A percentile compares a stretch with the other conserved stretches of the same genome.
phyloP scores from a whole-genome alignment of 1,140 invertebrate genomes.

The Musca domestica region DNA sequence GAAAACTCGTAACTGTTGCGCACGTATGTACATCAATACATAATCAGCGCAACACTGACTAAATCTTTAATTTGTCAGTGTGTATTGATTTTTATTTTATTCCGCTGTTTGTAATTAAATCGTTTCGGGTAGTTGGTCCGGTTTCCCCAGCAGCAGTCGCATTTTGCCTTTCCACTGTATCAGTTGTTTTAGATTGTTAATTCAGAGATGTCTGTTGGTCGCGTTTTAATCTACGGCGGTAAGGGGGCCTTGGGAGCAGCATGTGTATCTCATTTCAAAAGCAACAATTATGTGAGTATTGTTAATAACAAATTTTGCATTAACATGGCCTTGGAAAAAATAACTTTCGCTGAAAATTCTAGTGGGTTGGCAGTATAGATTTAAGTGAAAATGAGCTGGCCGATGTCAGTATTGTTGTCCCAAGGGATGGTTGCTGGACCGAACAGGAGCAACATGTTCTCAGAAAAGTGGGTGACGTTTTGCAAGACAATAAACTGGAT shows the following conservation, averaged over 20 bases:
- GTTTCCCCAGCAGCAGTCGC: background rate
- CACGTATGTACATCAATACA: too few species aligned
- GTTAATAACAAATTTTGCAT: constrained; percentile 3
- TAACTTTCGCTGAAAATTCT: constrained; percentile 31
- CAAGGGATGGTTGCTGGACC: constrained; percentile 69
- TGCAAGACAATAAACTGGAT: constrained; percentile 82
- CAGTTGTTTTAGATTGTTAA: constrained; percentile 2
- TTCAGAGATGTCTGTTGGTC: constrained; percentile 59
- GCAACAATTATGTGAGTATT: constrained; percentile 78
- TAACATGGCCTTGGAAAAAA: constrained; percentile 63
- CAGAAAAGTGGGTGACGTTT: constrained; percentile 60
- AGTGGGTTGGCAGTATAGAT: constrained; percentile 94
- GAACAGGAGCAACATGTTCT: constrained; percentile 75
- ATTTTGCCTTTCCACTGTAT: background rate
- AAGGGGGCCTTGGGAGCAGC: constrained; percentile 87
- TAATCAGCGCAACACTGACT: too few species aligned
- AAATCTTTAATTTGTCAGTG: too few species aligned
- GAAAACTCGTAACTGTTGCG: too few species aligned
- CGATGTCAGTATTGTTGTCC: constrained; percentile 85
- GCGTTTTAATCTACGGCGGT: constrained; percentile 89
- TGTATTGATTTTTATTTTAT: too few species aligned
- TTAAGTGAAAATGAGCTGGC: constrained; percentile 84
- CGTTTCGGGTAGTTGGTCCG: too few species aligned
- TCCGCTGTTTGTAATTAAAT: too few species aligned
- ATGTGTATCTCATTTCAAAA: constrained; percentile 85